These are phyloP conservation scores for Limulus polyphemus DNA, from an alignment of 2,888 invertebrate species.

Conservation along the genomic window DNA sequence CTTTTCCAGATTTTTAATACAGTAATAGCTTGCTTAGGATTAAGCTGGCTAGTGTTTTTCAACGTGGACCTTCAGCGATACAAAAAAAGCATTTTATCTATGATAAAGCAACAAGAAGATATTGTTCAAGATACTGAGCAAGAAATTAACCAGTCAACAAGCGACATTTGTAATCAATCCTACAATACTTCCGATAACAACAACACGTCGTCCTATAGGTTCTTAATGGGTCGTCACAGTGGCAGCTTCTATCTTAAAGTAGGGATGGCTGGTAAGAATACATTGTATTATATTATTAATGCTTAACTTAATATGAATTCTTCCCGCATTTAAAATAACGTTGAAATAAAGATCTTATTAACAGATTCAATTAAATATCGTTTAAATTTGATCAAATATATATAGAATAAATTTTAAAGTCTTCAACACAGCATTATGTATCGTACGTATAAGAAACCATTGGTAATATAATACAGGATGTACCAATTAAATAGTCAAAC, in stretches of 20 bases:
- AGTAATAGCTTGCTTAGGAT: slow-evolving; percentile 45
- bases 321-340: too few relatives aligned
- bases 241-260: slow-evolving; percentile 60
- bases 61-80: slow-evolving; percentile 50
- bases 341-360: too few relatives aligned
- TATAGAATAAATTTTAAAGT: too few relatives aligned
- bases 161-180: slow-evolving; percentile 4
- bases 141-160: slow-evolving; percentile 20
- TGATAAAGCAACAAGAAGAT: slow-evolving; percentile 14
- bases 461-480: too few relatives aligned
- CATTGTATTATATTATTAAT: too few relatives aligned
- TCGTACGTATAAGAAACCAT: too few relatives aligned
- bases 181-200: neutral
- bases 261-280: slow-evolving; percentile 51
- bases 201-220: slow-evolving; percentile 18
- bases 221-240: slow-evolving; percentile 48
- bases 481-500: too few relatives aligned
- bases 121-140: slow-evolving; percentile 18
- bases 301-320: slow-evolving; percentile 10
- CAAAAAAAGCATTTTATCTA: slow-evolving; percentile 20
- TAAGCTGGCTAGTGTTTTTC: slow-evolving; percentile 49
- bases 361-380: too few relatives aligned
- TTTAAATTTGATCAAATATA: too few relatives aligned
- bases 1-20: slow-evolving; percentile 50
- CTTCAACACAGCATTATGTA: too few relatives aligned